Conservation (phyloP, 2,888 invertebrate genomes). For the Tanaodytes sp. region DNA sequence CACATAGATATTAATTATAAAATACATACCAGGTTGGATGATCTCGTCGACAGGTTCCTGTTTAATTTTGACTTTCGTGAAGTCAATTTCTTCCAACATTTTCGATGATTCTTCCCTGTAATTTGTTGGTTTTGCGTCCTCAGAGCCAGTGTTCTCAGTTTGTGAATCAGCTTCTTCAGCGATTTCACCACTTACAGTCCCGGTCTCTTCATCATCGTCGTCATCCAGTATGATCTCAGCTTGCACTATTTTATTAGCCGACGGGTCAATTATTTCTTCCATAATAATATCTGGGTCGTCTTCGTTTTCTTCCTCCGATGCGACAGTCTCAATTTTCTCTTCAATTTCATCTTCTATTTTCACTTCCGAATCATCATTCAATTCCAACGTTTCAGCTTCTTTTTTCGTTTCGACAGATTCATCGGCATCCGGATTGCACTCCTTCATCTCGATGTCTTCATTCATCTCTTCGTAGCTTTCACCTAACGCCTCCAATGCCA, state of each 20-base stretch:
- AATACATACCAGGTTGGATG: constrained; percentile 40
- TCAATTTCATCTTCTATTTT: constrained; percentile 11
- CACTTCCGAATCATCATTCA: not conserved
- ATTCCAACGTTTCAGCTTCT: not conserved
- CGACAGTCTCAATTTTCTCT: constrained; percentile 1
- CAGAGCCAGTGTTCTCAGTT: not conserved
- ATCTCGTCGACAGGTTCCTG: constrained; percentile 46
- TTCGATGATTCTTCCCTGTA: not conserved
- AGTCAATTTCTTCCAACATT: constrained; percentile 5
- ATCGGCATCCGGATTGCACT: constrained; percentile 2
- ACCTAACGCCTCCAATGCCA: constrained; percentile 26
- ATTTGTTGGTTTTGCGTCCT: not conserved
- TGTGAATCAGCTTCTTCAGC: constrained; percentile 1
- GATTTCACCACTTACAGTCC: constrained; percentile 10
- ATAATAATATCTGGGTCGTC: constrained; percentile 35
- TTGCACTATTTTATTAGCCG: constrained; percentile 26
- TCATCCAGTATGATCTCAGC: constrained; percentile 34
- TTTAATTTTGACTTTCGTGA: constrained; percentile 34
- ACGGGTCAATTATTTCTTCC: constrained; percentile 30
- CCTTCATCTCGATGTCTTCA: constrained; percentile 21
- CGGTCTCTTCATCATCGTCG: constrained; percentile 17
- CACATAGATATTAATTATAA: not conserved
- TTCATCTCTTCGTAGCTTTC: constrained; percentile 32
- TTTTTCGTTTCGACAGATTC: constrained; percentile 1
- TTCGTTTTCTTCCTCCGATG: constrained; percentile 5